Evolutionary conservation across 2,113 vertebrate genomes (phyloP).

Genomic region (Nycticebus coucang): DNA sequence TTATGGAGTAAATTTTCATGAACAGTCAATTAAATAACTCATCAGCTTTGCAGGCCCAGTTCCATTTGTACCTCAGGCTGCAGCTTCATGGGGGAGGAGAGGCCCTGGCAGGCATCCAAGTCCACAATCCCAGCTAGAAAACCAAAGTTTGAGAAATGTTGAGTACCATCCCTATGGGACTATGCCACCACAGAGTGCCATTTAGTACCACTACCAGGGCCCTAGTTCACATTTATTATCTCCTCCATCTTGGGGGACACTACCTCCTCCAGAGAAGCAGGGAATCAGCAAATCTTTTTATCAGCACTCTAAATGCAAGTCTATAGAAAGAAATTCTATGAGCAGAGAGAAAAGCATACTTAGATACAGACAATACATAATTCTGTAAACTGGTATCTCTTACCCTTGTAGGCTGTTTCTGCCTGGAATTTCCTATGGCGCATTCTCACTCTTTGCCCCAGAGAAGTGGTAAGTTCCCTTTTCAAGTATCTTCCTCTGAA

Average conservation of each 20-base stretch:
- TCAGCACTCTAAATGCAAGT: not conserved
- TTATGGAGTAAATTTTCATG: not conserved
- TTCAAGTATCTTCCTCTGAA: not conserved
- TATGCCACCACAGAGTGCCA: not conserved
- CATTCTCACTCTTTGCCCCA: not conserved
- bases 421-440: not conserved
- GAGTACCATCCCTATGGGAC: not conserved
- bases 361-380: not conserved
- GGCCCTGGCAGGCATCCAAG: not conserved
- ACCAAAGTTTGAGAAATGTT: not conserved
- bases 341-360: not conserved
- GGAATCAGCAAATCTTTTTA: not conserved
- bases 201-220: not conserved
- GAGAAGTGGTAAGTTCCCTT: not conserved
- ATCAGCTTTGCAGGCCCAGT: not conserved
- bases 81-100: not conserved
- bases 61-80: not conserved
- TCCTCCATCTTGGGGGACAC: not conserved
- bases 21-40: not conserved
- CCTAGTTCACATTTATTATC: not conserved
- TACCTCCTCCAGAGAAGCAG: not conserved
- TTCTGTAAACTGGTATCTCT: not conserved
- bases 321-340: slow-evolving; percentile 7
- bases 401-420: not conserved
- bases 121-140: not conserved